Conservation (phyloP, 2,888 invertebrate species). For the Choreutis nemorana region DNA sequence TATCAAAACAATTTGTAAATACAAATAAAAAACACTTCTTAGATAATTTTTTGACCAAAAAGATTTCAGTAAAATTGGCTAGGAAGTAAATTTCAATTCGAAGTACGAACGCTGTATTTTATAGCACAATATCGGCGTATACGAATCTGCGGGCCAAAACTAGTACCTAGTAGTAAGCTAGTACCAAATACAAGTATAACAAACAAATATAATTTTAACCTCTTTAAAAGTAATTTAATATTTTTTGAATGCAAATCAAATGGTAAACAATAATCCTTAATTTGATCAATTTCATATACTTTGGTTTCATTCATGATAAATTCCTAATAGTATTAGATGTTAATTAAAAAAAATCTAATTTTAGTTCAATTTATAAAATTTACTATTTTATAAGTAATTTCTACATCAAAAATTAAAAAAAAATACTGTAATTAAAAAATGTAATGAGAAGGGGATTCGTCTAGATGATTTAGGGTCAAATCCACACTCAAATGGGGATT, state of each 20-base stretch:
- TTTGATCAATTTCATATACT: conserved; percentile 46
- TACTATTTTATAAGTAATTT: conserved; percentile 62
- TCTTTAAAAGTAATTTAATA: no score
- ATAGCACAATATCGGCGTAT: no score
- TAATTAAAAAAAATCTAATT: conserved; percentile 48
- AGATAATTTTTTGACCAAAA: no score
- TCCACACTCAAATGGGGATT: conserved; percentile 67
- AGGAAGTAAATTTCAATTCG: no score
- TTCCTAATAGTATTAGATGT: conserved; percentile 57
- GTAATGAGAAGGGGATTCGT: conserved; percentile 41
- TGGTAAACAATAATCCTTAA: conserved; percentile 19
- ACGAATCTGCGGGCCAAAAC: no score
- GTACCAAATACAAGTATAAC: no score
- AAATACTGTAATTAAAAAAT: conserved; percentile 73
- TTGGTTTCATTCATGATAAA: conserved; percentile 50
- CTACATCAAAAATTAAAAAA: conserved; percentile 79
- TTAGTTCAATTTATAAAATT: conserved; percentile 30
- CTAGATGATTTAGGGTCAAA: conserved; percentile 42
- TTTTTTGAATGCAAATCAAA: conserved; percentile 50
- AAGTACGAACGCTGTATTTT: no score
- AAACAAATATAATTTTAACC: no score
- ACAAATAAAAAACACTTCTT: no score
- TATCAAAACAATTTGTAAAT: no score
- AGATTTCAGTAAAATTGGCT: no score
- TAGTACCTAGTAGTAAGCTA: no score